Base-by-base conservation (phyloP, 2,888 invertebrate species). In the Ichneumon xanthorius region DNA sequence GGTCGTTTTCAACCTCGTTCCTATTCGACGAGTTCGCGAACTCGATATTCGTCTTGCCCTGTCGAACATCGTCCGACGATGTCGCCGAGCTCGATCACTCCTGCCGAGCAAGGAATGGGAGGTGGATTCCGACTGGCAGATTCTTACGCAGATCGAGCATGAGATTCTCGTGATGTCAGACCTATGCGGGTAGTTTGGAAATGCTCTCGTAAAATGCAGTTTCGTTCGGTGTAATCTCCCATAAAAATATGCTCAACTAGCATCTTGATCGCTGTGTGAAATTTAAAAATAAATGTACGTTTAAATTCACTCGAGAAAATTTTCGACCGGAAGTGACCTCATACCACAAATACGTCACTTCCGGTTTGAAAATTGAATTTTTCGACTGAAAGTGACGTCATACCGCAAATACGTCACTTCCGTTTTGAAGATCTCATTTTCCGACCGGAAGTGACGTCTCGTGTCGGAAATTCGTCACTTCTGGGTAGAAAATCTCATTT, bases 51-150 rank as follows among this genome's bases (percentile, higher is more conserved):
- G 53, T 55, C 53, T 55, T 55, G 19, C 7, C 19, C 53, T 55
- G 53, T 55, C 19, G 53, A 55, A 55, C 53, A 55, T 16, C 53
- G 53, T 55, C 19, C 19, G 53, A 22, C n/a, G n/a, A 55, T 55
- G 53, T 55, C 53, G 53, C 16, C 53, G 53, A 7, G 53, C 53
- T 55, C n/a, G 53, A 55, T 55, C 19, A 19, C 53, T 55, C 19
- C 53, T 19, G n/a, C 9, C 53, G 53, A 55, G 53, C 53, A 55
- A 55, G 19, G 19, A 55, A 55, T 55, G 53, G 53, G 53, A 55
- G 53, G 19, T 55, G 19, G 53, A 45, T 45, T 16, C 11, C 45
- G 45, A 45, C 14, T 45, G 45, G 16, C 14, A 16, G 45, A 48
- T 16, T 48, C 16, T 16, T 16, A 48, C 16, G 14, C 45, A 4